A percentile compares a stretch with the other conserved stretches of the same genome.
Evolutionary conservation across 2,797 vertebrate genomes (phyloP).

Genomic region (Characodon lateralis): DNA sequence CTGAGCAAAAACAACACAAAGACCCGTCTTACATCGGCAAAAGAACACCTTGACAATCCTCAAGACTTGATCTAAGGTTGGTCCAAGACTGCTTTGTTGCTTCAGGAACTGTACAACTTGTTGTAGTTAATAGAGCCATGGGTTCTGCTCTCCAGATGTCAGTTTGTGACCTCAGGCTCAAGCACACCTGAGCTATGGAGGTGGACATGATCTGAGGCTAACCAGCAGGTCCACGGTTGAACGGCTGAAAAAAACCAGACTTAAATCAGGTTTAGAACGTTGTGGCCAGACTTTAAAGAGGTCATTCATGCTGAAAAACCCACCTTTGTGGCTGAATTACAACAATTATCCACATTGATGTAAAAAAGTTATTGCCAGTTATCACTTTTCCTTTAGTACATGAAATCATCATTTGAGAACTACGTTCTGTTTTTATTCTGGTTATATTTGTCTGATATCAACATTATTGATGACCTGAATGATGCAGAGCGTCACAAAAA

Average conservation of each 20-base stretch:
- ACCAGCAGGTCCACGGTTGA: no score
- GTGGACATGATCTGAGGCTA: no score
- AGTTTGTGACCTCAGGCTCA: no score
- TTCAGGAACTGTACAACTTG: no score
- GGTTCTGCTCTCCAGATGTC: no score
- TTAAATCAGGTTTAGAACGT: not conserved
- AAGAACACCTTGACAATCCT: no score
- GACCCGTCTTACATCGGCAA: no score
- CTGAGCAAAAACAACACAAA: no score
- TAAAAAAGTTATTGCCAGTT: not conserved
- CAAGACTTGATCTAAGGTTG: no score
- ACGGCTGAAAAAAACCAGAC: not conserved
- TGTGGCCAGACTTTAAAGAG: not conserved
- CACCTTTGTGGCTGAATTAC: not conserved
- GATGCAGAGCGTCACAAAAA: not conserved
- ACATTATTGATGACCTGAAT: not conserved
- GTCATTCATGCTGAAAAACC: not conserved
- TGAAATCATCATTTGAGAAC: not conserved
- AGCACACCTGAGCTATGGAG: no score
- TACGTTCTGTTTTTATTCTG: not conserved
- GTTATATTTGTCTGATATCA: not conserved
- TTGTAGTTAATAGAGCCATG: no score
- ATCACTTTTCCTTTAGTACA: not conserved
- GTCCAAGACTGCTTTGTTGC: no score
- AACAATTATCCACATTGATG: not conserved